Base-by-base conservation (phyloP, 2,888 invertebrate species). In the Biston stratarius region DNA sequence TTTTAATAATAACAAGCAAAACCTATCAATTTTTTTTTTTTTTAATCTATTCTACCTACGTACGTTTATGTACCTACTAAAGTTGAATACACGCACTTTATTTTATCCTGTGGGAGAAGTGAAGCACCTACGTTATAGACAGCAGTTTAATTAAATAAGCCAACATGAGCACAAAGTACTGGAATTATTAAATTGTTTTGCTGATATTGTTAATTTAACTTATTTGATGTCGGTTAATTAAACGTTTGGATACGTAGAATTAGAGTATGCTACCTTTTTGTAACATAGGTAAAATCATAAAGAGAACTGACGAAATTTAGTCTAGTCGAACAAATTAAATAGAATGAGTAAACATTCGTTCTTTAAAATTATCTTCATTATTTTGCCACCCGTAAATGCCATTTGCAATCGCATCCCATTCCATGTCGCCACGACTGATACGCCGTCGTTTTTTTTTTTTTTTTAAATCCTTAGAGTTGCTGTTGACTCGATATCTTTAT, bases 71-170 rank as follows among this genome's bases (percentile, higher is more conserved):
- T 24, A 24, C 1, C 1, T 24, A 24, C 45, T 64, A 59, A 55
- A 66, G 69, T 67, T 64, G 62, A 61, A 69, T 62, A 64, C 15
- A 55, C 42, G n/a, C 61, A 59, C 52, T 53, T 57, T 48, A 65
- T 36, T n/a, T 55, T 44, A 61, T 49, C 60, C 38, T 61, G 52
- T 42, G 34, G 42, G 14, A 60, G 38, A 42, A 15, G 10, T 58
- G 24, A 42, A 6, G 33, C 11, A 7, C 14, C 12, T 8, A 48
- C 59, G 59, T 8, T 59, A 42, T 15, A 60, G 59, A 64, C 48
- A 60, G 58, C 15, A 52, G 10, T 49, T 56, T 55, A 64, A 64
- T 64, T 55, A 49, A 65, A 65, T 65, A n/a, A 24, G 49, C n/a
- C 9, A 48, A 38, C 24, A 57, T 45, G 7, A 51, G 15, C 40